These are phyloP conservation scores for Vireo griseus DNA, from an alignment of 2,797 vertebrate genomes.

Conservation along the genomic window DNA sequence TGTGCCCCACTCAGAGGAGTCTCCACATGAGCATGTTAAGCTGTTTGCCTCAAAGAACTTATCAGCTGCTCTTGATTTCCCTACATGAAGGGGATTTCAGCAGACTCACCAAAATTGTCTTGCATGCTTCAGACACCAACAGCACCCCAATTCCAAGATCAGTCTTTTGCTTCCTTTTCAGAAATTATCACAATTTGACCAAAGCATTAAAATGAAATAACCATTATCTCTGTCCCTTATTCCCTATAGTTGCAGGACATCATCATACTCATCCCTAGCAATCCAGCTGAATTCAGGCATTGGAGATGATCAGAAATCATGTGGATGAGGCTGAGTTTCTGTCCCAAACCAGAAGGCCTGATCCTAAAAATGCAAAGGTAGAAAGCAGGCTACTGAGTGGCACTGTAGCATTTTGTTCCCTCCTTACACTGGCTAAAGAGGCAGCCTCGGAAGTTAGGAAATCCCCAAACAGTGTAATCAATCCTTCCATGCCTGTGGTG, in stretches of 20 bases:
- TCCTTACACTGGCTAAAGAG: neutral
- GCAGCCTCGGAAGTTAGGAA: constrained; percentile 44
- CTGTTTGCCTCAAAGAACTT: neutral
- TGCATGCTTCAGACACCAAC: rapidly evolving
- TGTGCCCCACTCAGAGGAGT: neutral
- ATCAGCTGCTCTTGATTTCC: neutral
- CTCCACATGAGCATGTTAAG: neutral
- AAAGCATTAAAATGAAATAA: neutral
- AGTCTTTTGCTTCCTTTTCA: neutral
- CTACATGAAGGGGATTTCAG: neutral
- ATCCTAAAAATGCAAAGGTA: neutral
- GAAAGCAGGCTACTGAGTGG: neutral
- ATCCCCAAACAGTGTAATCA: constrained; percentile 59
- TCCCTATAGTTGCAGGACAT: neutral
- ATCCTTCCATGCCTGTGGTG: constrained; percentile 55
- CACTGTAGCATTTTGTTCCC: neutral
- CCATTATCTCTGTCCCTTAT: neutral
- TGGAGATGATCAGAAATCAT: neutral
- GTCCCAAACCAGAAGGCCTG: neutral
- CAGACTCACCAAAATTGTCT: neutral
- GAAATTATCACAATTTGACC: neutral
- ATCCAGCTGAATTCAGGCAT: neutral
- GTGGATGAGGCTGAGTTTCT: neutral
- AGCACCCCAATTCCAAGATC: neutral
- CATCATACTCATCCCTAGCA: neutral